Percentiles rank a stretch among this genome's conserved stretches.
phyloP scores from a whole-genome alignment of 2,797 vertebrate genomes.

The Pangasius larnaudii region DNA sequence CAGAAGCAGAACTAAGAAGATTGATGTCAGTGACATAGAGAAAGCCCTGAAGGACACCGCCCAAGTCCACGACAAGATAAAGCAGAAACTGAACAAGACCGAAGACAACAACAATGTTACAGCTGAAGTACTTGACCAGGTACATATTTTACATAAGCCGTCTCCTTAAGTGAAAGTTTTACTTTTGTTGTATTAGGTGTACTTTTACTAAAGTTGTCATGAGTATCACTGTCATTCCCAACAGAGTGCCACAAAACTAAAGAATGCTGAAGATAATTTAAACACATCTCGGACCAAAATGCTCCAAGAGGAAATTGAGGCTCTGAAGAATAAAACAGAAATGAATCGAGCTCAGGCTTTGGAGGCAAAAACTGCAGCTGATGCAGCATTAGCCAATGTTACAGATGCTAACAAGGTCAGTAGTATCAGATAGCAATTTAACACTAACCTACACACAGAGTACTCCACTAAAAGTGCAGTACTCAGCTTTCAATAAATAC shows the following conservation, averaged over 20 bases:
- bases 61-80: constrained; percentile 67
- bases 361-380: constrained; percentile 66
- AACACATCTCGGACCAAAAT: constrained; percentile 45
- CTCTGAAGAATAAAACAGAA: constrained; percentile 72
- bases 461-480: not conserved
- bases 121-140: constrained; percentile 67
- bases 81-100: constrained; percentile 63
- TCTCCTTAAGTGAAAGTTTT: not conserved
- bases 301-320: constrained; percentile 66
- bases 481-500: not conserved
- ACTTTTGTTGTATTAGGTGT: not conserved
- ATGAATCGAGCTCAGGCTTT: constrained; percentile 69
- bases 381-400: constrained; percentile 62
- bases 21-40: constrained; percentile 68
- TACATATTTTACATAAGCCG: constrained; percentile 58
- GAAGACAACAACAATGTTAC: constrained; percentile 60
- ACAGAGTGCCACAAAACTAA: constrained; percentile 73
- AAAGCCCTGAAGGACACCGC: constrained; percentile 69
- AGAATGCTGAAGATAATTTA: constrained; percentile 64
- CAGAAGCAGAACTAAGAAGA: constrained; percentile 74
- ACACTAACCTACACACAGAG: not conserved
- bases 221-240: constrained; percentile 1
- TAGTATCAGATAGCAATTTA: not conserved
- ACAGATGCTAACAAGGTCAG: constrained; percentile 65
- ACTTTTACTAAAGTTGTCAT: not conserved